A percentile compares a stretch with the other conserved stretches of the same genome.
Evolutionary conservation across 2,888 invertebrate species (phyloP).

Genomic region (Caenorhabditis sp.): DNA sequence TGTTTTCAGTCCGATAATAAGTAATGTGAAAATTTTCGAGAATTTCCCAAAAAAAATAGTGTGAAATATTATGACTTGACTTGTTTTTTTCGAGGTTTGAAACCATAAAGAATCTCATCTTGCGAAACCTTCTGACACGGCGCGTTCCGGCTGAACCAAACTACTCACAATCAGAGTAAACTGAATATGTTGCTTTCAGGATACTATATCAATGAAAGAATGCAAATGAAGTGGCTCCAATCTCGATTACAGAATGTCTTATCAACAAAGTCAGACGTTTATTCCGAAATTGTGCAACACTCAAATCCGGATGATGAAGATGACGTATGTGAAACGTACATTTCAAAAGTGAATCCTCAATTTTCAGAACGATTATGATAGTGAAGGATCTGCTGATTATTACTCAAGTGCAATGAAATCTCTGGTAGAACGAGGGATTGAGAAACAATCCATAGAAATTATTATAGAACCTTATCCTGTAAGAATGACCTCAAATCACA

Average conservation of each 20-base stretch:
- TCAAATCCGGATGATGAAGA: constrained; percentile 31
- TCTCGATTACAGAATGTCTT: constrained; percentile 20
- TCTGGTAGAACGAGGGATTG: background rate
- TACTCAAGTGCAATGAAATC: background rate
- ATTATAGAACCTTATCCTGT: constrained; percentile 31
- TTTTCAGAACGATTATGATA: constrained; percentile 27
- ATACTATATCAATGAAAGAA: constrained; percentile 27
- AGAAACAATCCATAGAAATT: constrained; percentile 11
- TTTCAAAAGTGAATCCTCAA: background rate
- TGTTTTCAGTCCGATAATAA: no score
- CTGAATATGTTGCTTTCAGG: no score
- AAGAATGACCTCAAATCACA: background rate
- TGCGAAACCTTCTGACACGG: no score
- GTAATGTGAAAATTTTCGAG: background rate
- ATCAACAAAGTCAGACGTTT: constrained; percentile 8
- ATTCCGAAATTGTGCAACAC: constrained; percentile 5
- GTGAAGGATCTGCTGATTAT: constrained; percentile 23
- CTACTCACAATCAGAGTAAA: no score
- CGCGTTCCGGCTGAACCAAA: no score
- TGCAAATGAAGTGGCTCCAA: constrained; percentile 31
- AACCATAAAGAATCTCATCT: no score
- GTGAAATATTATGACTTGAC: no score
- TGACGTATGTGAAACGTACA: constrained; percentile 17
- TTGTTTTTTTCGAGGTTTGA: no score
- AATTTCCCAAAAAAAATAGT: no score